These are phyloP conservation scores for Rhabditoides inermis DNA, from an alignment of 2,888 invertebrate genomes.

Conservation along the genomic window DNA sequence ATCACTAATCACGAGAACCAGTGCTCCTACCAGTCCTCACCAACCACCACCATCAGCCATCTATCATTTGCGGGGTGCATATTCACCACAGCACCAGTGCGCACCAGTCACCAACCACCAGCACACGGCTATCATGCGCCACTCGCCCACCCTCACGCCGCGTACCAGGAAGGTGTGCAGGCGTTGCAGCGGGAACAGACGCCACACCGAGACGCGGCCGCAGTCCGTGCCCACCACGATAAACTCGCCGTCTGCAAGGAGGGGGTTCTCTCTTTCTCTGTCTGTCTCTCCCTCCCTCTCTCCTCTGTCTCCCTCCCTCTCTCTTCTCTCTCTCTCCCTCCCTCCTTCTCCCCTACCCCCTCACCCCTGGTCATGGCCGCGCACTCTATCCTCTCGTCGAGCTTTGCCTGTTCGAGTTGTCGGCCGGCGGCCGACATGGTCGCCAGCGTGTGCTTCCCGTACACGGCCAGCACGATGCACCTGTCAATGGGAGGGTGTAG, in stretches of 20 bases:
- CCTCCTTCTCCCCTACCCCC: slow-evolving; percentile 11
- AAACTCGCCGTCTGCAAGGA: slow-evolving; percentile 97
- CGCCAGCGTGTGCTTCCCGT: slow-evolving; percentile 54
- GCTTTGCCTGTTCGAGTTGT: slow-evolving; percentile 22
- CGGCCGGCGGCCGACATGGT: slow-evolving; percentile 45
- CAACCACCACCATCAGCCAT: no score
- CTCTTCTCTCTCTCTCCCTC: slow-evolving; percentile 60
- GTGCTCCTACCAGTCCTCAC: no score
- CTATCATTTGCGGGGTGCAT: no score
- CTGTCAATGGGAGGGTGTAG: no score
- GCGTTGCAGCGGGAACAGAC: slow-evolving; percentile 89
- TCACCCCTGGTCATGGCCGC: slow-evolving; percentile 54
- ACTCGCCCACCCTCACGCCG: no score
- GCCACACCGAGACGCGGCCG: slow-evolving; percentile 95
- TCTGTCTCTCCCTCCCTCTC: no score
- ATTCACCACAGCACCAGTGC: no score
- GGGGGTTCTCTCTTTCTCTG: no score
- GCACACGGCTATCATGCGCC: no score
- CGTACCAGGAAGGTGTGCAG: slow-evolving; percentile 95
- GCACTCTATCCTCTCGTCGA: slow-evolving; percentile 28
- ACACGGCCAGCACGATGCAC: slow-evolving; percentile 86
- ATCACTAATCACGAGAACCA: no score
- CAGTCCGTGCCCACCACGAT: slow-evolving; percentile 92
- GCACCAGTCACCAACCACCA: no score
- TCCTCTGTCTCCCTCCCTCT: no score